Percentiles rank a stretch among this genome's conserved stretches.
phyloP scores from a whole-genome alignment of 2,113 vertebrate genomes.

The Heptranchias perlo region DNA sequence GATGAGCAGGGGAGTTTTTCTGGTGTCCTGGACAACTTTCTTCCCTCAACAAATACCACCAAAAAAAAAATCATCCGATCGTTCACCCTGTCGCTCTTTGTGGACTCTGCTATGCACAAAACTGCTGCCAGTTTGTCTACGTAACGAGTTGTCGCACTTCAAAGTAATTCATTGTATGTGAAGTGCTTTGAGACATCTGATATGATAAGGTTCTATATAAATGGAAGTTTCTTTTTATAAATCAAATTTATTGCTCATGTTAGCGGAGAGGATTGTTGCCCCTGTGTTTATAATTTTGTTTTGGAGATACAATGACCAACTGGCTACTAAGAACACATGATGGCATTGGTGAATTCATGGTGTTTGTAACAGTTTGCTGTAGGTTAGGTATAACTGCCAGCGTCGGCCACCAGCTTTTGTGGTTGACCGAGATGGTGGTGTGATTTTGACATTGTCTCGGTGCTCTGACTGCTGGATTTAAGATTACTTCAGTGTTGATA shows the following conservation, averaged over 20 bases:
- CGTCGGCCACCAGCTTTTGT: neutral
- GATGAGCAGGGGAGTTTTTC: neutral
- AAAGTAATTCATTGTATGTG: neutral
- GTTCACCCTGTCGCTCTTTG: neutral
- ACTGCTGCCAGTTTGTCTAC: neutral
- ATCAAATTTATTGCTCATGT: constrained; percentile 16
- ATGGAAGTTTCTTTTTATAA: neutral
- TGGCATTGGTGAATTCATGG: neutral
- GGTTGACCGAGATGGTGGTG: too few species aligned
- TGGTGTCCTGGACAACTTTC: neutral
- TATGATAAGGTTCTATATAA: neutral
- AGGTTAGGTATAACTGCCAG: neutral
- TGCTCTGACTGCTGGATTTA: neutral
- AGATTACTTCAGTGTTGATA: neutral
- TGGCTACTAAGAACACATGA: neutral
- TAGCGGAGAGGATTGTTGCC: neutral
- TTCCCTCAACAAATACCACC: neutral
- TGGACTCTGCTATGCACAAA: neutral
- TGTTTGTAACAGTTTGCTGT: neutral
- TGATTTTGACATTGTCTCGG: neutral
- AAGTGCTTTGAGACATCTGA: neutral
- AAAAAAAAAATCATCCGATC: neutral
- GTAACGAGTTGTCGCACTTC: too few species aligned
- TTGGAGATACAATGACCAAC: neutral
- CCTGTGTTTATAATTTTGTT: neutral